Evolutionary conservation across 2,888 invertebrate species (phyloP).

Genomic region (Drosophila histrio): DNA sequence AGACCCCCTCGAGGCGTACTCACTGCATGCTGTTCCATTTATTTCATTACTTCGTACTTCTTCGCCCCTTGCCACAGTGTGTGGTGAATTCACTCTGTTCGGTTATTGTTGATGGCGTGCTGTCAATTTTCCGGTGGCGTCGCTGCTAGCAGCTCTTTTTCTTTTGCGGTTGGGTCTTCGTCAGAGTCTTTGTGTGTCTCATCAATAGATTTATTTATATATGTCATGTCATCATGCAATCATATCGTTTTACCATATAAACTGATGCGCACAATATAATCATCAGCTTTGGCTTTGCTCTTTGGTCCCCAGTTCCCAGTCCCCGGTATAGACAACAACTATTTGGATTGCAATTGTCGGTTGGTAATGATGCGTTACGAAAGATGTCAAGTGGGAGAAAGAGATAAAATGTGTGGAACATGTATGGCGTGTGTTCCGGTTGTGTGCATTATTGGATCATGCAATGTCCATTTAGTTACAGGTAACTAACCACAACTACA

Average conservation of each 20-base stretch:
- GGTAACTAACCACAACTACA: conserved; percentile 26
- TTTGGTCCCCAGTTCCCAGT: background rate
- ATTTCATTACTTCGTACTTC: conserved; percentile 56
- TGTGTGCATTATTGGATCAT: conserved; percentile 27
- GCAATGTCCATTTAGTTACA: conserved; percentile 51
- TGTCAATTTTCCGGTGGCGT: conserved; percentile 72
- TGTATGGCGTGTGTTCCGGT: conserved; percentile 26
- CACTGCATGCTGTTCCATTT: conserved; percentile 49
- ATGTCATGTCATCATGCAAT: conserved; percentile 77
- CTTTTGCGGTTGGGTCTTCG: conserved; percentile 10
- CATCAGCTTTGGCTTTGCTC: conserved; percentile 29
- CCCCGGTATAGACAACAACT: conserved; percentile 14
- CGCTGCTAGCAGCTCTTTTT: conserved; percentile 35
- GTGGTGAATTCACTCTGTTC: conserved; percentile 10
- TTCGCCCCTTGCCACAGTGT: background rate
- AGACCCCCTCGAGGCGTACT: conserved; percentile 47
- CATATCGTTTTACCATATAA: conserved; percentile 73
- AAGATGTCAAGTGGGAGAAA: conserved; percentile 21
- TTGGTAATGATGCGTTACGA: conserved; percentile 66
- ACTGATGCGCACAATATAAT: conserved; percentile 50
- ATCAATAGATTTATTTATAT: conserved; percentile 37
- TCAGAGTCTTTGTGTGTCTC: conserved; percentile 10
- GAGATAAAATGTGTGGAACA: background rate
- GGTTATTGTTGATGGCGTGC: conserved; percentile 60
- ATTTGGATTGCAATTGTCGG: conserved; percentile 32